Conservation (phyloP, 1,140 invertebrate species). For the Linepithema humile region DNA sequence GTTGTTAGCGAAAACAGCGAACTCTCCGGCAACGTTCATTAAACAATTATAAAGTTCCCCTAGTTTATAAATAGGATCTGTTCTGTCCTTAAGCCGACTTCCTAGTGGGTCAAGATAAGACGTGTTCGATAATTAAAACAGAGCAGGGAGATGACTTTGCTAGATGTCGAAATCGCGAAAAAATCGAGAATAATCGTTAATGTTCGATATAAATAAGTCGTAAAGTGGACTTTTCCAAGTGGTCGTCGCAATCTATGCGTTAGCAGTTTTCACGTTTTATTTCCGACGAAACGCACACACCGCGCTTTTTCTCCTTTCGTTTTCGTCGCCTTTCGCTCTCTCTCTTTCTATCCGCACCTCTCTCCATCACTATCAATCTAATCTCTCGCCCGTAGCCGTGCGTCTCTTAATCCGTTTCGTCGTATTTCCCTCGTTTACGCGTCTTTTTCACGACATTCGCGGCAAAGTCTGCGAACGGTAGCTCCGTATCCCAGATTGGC, state of each 20-base stretch:
- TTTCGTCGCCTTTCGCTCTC: neutral
- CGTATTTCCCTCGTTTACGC: conserved; percentile 35
- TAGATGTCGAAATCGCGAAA: neutral
- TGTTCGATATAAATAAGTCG: conserved; percentile 22
- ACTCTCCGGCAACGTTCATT: neutral
- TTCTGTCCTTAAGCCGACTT: neutral
- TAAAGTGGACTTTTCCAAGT: conserved; percentile 36
- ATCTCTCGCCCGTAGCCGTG: conserved; percentile 17
- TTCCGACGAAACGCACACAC: conserved; percentile 14
- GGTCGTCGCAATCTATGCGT: conserved; percentile 31
- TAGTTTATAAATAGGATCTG: neutral
- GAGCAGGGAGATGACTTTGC: neutral
- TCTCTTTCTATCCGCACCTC: neutral
- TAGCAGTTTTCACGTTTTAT: conserved; percentile 19
- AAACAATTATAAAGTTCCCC: neutral
- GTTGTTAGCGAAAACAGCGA: conserved; percentile 9
- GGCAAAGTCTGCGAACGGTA: conserved; percentile 3
- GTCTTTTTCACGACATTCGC: neutral
- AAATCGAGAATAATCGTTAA: neutral
- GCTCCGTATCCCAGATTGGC: conserved; percentile 28
- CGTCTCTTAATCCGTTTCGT: conserved; percentile 42
- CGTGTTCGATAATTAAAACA: no score
- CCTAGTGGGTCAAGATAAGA: neutral
- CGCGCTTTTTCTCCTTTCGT: conserved; percentile 5
- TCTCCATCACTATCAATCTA: conserved; percentile 34